Base-by-base conservation (phyloP, 2,888 invertebrate species). In the Tenthredo scrophulariae region DNA sequence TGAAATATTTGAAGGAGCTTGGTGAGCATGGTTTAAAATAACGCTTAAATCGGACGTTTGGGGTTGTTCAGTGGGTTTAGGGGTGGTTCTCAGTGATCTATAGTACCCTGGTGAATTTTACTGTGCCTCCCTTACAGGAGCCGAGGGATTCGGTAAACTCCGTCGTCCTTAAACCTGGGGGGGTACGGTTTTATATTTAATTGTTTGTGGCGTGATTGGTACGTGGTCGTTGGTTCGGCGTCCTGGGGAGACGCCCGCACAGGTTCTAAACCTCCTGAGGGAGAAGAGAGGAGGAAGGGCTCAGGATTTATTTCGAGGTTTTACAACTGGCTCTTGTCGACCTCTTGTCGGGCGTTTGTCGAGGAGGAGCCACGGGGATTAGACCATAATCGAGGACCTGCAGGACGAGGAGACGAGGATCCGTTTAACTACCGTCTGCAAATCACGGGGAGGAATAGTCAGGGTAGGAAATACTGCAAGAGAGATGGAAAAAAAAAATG, bases 171-270 rank as follows among this genome's bases (percentile, higher is more conserved):
- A 87, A 89, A 89, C 88, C 87, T 86, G 75, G 75, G 65, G 85
- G 86, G 87, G 88, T 86, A 88, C 85, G 86, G 87, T 87, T 88
- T 89, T 89, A 88, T 89, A 89, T 89, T 87, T 89, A 90, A 91
- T 90, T 91, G 89, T 90, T 90, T 89, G 89, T 86, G 88, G 88
- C 85, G 82, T 85, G 84, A 86, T 84, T 86, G 84, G 85, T 22
- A 54, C 77, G 83, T 82, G 62, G 37, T 37, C 84, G 67, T 40
- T 82, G 72, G 26, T 67, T 85, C 62, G 43, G 72, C 37, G 43
- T 29, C 80, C n/a, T 33, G 40, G 67, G 43, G 37, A 70, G 50
- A 75, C 58, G 75, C 75, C 46, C 50, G 70, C 26, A 18, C 46
- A 67, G 84, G 86, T 85, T 86, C 85, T 85, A 84, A 84, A 84